Evolutionary conservation across 2,797 vertebrate genomes (phyloP).

Genomic region (Myotis findleyi): DNA sequence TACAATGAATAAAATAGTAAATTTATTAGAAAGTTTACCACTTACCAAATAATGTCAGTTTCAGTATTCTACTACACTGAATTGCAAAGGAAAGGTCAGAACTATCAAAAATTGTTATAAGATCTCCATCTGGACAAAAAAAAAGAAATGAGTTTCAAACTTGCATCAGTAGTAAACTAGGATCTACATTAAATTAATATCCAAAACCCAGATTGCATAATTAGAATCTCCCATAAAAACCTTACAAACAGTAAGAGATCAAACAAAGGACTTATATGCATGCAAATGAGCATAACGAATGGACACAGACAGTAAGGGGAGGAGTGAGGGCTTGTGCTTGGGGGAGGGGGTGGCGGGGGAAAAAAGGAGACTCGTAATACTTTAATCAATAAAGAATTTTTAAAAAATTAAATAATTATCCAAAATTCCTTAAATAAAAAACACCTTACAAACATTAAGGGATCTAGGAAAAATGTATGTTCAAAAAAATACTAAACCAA

Average conservation of each 20-base stretch:
- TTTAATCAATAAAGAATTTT: too few species aligned
- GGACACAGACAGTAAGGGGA: too few species aligned
- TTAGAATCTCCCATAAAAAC: slow-evolving; percentile 40
- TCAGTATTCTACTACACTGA: slow-evolving; percentile 99
- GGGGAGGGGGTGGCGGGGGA: too few species aligned
- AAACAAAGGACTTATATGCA: too few species aligned
- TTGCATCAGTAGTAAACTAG: slow-evolving; percentile 58
- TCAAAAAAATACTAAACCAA: slow-evolving; percentile 22
- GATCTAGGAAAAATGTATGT: neutral
- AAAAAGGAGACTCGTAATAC: too few species aligned
- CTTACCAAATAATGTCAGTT: slow-evolving; percentile 99
- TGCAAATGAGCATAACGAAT: too few species aligned
- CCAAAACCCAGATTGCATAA: slow-evolving; percentile 6
- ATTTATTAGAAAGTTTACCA: slow-evolving; percentile 59
- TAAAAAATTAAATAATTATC: too few species aligned
- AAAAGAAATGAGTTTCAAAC: slow-evolving; percentile 43
- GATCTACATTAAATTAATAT: slow-evolving; percentile 46
- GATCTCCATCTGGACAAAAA: slow-evolving; percentile 94
- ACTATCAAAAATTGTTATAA: slow-evolving; percentile 99
- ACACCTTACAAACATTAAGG: neutral
- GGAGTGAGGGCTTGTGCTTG: too few species aligned
- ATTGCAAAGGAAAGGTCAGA: slow-evolving; percentile 99
- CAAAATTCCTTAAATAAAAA: neutral
- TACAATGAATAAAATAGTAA: slow-evolving; percentile 4
- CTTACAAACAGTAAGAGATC: neutral